A percentile compares a stretch with the other conserved stretches of the same genome.
phyloP scores from a whole-genome alignment of 2,888 invertebrate species.

The Lobophora halterata region DNA sequence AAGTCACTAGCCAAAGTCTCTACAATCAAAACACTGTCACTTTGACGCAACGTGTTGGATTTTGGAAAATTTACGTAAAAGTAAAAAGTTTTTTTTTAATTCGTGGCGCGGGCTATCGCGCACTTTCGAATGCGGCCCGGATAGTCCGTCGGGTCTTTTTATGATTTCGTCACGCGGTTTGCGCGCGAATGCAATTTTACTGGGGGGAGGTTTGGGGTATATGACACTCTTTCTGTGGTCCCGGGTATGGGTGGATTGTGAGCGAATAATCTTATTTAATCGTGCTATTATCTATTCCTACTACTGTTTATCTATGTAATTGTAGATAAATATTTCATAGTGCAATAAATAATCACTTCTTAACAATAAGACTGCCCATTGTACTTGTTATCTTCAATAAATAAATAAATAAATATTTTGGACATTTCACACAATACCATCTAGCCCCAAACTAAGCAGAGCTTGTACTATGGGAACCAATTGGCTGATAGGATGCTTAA shows the following conservation, averaged over 20 bases:
- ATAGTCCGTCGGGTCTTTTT: constrained; percentile 57
- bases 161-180: constrained; percentile 75
- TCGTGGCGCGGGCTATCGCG: constrained; percentile 55
- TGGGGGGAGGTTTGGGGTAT: constrained; percentile 46
- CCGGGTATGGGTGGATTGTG: constrained; percentile 11
- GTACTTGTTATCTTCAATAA: no score
- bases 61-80: constrained; percentile 33
- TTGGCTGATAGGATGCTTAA: no score
- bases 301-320: no score
- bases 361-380: no score
- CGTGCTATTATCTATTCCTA: no score
- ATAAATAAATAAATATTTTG: no score
- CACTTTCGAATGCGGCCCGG: constrained; percentile 55
- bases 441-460: no score
- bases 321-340: no score
- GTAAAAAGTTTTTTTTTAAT: constrained; percentile 36
- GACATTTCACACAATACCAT: no score
- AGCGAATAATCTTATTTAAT: no score
- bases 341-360: no score
- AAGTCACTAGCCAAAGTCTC: constrained; percentile 76
- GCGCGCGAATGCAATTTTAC: constrained; percentile 49
- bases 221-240: constrained; percentile 38
- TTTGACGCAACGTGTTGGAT: constrained; percentile 70
- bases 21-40: constrained; percentile 72
- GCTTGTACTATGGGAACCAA: no score